Evolutionary conservation across 1,140 invertebrate species (phyloP), one percentile per base, ranked within the genome.

Genomic region (Ericerus pela): DNA sequence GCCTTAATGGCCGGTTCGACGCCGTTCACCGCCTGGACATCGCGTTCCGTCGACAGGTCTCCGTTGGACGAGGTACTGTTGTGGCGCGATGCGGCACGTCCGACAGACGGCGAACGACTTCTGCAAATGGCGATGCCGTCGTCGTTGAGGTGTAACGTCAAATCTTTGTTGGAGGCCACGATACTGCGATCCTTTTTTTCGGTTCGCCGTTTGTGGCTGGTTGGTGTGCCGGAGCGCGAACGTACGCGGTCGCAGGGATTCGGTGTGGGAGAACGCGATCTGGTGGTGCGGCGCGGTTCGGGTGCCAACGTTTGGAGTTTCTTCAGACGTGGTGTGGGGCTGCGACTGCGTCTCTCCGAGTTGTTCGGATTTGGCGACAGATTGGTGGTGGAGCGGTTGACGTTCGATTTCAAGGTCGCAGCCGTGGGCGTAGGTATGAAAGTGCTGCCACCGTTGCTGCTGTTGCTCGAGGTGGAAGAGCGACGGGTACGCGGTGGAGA

Each of bases 401-500:
- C 33, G 36, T 38, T 14, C 36, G 58, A 26, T 18, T 31, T 56
- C 24, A 59, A 69, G 60, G 52, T 66, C 66, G 51, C 67, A 61
- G 53, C 64, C 62, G 57, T 69, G 66, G 26, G 22, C 27, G 26
- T 31, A 28, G 37, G 11, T 37, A 20, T 2, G 18, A 5, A 12
- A 52, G 31, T 36, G 33, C 33, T 29, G 8, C 55, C 63, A 43
- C 69, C 69, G 16, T 66, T 66, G 55, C 70, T 72, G 14, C 73
- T 70, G 11, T 73, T 70, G 63, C 73, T 75, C 41, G 74, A 75
- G 28, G 73, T 72, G 31, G 74, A 75, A 62, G 73, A 75, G 33
- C 74, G 67, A 54, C 74, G 69, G 16, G 73, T 75, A 61, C 74
- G 69, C 53, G 74, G 74, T 61, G 74, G 74, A 67, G 74, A 75